Base-by-base conservation (phyloP, 2,113 vertebrate species). In the Chaenocephalus aceratus region DNA sequence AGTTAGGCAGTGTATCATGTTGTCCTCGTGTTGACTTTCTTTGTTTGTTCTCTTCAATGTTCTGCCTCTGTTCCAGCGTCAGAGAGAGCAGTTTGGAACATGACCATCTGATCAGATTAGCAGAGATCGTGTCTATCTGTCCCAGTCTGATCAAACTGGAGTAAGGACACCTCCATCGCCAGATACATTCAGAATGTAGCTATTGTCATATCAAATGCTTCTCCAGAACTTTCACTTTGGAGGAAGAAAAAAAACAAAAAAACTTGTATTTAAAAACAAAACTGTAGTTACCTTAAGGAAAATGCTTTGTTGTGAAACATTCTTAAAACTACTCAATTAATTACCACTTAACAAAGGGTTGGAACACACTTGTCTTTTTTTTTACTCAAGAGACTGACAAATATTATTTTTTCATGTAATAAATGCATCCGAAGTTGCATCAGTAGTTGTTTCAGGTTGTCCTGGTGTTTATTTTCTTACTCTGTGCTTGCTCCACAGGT, bases 71-170 rank as follows among this genome's bases (percentile, higher is more conserved):
- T 30, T 81, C 49, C 83, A 99, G 97, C 12, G 69, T 98, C 21
- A 82, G 75, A 5, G 82, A 95, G 2, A 96, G 96, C 48, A 63
- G 7, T 72, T 94, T 98, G 64, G 48, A 82, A 30, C 45, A 21
- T 3, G 86, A 94, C 15, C 94, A 97, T 3, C 46, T 96, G 65
- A 23, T 76, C 64, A 93, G 75, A 74, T 84, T 99, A 78, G 92
- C 88, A 51, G 18, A 85, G 13, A 75, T 94, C 2, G 81, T 97
- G 84, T 91, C 71, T 13, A 76, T 57, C 48, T 95, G 93, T 90
- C 72, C 53, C 1, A 45, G 60, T 79, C 86, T 96, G 60, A 91
- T 62, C 0, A 94, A 95, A 62, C 87, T 97, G 75, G 91, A 44
- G 97, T 98, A 93, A 96, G 97, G 95, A 61, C n/a, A 44, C 26